Base-by-base conservation (phyloP, 2,888 invertebrate genomes). In the Meghimatium bilineatum region DNA sequence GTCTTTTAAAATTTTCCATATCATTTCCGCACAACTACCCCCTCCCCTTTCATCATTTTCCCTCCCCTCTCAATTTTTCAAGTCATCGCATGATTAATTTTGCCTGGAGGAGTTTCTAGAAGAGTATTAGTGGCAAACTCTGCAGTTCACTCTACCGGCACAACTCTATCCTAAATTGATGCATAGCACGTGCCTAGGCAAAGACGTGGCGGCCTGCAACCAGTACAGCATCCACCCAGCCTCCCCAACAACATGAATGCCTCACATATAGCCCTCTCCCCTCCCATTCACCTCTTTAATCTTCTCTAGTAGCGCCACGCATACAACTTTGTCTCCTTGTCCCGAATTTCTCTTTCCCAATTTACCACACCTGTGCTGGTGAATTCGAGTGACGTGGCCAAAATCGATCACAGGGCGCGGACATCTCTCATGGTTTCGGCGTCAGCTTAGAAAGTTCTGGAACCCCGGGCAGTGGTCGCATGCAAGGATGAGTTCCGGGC, bases 401-500 rank as follows among this genome's bases (percentile, higher is more conserved):
- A 76, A 44, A 77, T 77, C 77, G 77, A 77, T 77, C 14, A 66
- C 63, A 44, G 60, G 77, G 77, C 63, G 63, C 77, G 77, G 77
- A 60, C 66, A 77, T 77, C 38, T 77, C 77, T 66, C 38, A 44
- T 77, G 56, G 56, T 76, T 77, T 77, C 63, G 77, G 77, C 77
- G 77, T 77, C 34, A 44, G 77, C 44, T 77, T 77, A 77, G 77
- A 77, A 77, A 66, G 63, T 32, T 77, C 77, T 77, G 44, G 77
- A 77, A 38, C 77, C 77, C 38, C 76, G 34, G 66, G 63, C 77
- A 77, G 12, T 38, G 77, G 63, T 66, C 66, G 77, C 66, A 77
- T 77, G 77, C 77, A 66, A 63, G 77, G 60, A 77, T 38, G 76
- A 77, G 60, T 77, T 77, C 77, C 77, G 66, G 63, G 77, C 63